A percentile compares a stretch with the other conserved stretches of the same genome.
Conservation (phyloP, 1,140 invertebrate species). For the Triops cancriformis region DNA sequence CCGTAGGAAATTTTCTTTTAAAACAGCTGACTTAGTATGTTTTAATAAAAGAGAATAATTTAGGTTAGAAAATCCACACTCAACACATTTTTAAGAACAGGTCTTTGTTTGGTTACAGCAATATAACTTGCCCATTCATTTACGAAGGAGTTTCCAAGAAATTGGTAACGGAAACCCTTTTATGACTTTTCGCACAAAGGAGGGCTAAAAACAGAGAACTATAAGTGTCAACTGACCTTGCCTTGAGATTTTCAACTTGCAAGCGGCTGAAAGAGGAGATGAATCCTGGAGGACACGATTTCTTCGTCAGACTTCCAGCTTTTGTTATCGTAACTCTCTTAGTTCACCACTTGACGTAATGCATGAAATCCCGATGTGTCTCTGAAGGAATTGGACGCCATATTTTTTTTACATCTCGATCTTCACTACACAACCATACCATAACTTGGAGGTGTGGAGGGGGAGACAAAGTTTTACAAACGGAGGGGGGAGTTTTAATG, state of each 20-base stretch:
- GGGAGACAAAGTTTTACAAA: neutral
- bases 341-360: neutral
- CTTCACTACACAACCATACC: neutral
- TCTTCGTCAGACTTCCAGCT: too few relatives aligned
- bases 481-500: neutral
- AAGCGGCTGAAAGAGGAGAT: neutral
- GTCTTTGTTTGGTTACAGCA: too few relatives aligned
- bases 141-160: too few relatives aligned
- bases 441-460: neutral
- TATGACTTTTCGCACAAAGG: too few relatives aligned
- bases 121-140: too few relatives aligned
- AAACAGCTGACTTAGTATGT: too few relatives aligned
- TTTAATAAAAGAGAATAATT: too few relatives aligned
- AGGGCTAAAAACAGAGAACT: neutral
- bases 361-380: neutral
- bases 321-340: too few relatives aligned
- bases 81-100: too few relatives aligned
- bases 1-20: too few relatives aligned
- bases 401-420: slow-evolving; percentile 7
- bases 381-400: neutral
- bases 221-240: neutral
- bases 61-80: too few relatives aligned
- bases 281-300: neutral
- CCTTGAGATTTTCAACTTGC: neutral
- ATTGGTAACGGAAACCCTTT: too few relatives aligned